Evolutionary conservation across 2,888 invertebrate species (phyloP).

Genomic region (Epistrophe grossulariae): DNA sequence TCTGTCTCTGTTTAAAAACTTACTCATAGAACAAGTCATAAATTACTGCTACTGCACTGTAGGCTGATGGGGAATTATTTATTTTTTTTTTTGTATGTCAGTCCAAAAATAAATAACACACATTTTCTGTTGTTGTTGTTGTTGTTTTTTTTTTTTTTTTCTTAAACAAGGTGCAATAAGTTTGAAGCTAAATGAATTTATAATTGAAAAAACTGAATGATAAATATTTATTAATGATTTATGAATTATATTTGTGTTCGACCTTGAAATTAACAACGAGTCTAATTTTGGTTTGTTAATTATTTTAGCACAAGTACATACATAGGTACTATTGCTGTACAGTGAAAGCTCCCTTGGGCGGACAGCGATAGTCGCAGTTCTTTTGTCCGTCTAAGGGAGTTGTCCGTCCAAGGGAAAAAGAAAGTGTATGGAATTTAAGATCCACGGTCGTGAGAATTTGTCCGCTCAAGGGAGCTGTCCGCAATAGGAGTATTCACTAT

Average conservation of each 20-base stretch:
- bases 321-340: not conserved
- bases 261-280: not conserved
- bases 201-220: conserved; percentile 26
- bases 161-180: conserved; percentile 12
- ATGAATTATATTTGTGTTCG: not conserved
- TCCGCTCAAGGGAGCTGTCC: too few species aligned
- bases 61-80: conserved; percentile 13
- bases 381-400: too few species aligned
- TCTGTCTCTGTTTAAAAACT: conserved; percentile 36
- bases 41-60: conserved; percentile 30
- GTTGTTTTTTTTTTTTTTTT: not conserved
- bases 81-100: conserved; percentile 1
- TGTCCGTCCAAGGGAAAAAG: too few species aligned
- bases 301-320: not conserved
- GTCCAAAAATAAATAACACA: conserved; percentile 13
- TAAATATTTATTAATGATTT: conserved; percentile 27
- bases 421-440: too few species aligned
- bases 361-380: too few species aligned
- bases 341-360: too few species aligned
- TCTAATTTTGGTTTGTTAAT: conserved; percentile 2
- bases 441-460: too few species aligned
- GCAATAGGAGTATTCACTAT: too few species aligned
- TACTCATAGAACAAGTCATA: conserved; percentile 47
- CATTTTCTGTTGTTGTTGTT: not conserved
- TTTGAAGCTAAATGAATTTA: conserved; percentile 23